These are phyloP conservation scores for Spea multiplicata DNA, from an alignment of 2,113 vertebrate species.

Conservation along the genomic window DNA sequence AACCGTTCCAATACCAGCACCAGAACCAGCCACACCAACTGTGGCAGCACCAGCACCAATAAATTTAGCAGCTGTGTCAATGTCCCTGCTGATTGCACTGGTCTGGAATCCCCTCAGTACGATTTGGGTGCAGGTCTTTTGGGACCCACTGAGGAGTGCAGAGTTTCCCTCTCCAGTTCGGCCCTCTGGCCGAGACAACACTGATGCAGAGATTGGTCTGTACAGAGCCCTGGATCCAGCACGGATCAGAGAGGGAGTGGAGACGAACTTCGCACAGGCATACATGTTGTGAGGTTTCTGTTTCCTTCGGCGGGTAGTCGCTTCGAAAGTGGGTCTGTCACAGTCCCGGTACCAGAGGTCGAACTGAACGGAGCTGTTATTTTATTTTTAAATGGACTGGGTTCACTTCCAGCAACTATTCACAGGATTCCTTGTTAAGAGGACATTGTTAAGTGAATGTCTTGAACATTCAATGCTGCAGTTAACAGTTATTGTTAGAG, in stretches of 20 bases:
- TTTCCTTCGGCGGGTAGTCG: conserved; percentile 35
- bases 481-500: no score
- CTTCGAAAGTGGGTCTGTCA: conserved; percentile 49
- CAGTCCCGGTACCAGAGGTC: conserved; percentile 60
- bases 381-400: no score
- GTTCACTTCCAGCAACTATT: no score
- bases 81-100: conserved; percentile 91
- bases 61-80: conserved; percentile 98
- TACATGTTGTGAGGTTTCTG: conserved; percentile 70
- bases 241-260: conserved; percentile 87
- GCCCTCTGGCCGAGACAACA: conserved; percentile 87
- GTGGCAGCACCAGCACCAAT: conserved; percentile 97
- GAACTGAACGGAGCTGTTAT: no score
- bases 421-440: no score
- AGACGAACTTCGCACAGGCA: conserved; percentile 86
- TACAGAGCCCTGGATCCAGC: conserved; percentile 88
- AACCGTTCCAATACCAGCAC: conserved; percentile 97
- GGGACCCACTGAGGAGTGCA: conserved; percentile 72
- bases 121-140: conserved; percentile 73
- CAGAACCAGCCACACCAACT: conserved; percentile 97
- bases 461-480: no score
- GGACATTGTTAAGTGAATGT: no score
- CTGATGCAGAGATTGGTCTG: conserved; percentile 91
- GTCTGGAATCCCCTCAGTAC: conserved; percentile 92
- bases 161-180: conserved; percentile 81